Percentiles rank a stretch among this genome's conserved stretches.
Conservation (phyloP, 2,888 invertebrate species). For the Lutraria lutraria region DNA sequence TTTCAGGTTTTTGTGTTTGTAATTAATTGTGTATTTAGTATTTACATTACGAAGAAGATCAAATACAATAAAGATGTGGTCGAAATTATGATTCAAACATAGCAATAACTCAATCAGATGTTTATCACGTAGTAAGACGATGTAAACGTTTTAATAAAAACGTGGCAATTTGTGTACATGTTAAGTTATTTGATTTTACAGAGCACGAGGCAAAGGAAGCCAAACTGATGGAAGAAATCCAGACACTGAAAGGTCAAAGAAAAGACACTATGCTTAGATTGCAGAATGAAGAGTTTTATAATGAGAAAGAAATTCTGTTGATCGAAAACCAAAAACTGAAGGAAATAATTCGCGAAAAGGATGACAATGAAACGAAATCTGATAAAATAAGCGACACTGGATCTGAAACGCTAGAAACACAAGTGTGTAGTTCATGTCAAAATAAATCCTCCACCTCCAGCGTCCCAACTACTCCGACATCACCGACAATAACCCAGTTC, state of each 20-base stretch:
- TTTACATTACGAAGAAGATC: too few relatives aligned
- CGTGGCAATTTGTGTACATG: too few relatives aligned
- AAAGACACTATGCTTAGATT: constrained; percentile 63
- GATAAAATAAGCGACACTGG: neutral
- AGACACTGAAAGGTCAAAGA: constrained; percentile 58
- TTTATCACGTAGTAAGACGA: too few relatives aligned
- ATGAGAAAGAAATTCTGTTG: constrained; percentile 73
- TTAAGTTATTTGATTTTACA: constrained; percentile 38
- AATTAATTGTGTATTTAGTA: too few relatives aligned
- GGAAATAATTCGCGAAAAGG: constrained; percentile 71
- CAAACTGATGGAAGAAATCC: constrained; percentile 63
- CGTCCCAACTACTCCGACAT: constrained; percentile 2
- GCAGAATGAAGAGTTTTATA: constrained; percentile 70
- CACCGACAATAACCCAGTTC: neutral
- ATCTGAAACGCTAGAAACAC: neutral
- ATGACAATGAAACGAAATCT: neutral
- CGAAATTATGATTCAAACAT: too few relatives aligned
- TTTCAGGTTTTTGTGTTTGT: too few relatives aligned
- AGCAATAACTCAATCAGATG: too few relatives aligned
- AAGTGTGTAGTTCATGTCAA: neutral
- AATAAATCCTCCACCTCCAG: neutral
- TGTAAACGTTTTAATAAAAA: too few relatives aligned
- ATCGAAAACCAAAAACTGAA: constrained; percentile 75
- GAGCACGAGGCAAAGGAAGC: constrained; percentile 68
- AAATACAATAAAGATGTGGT: too few relatives aligned